Evolutionary conservation across 2,888 invertebrate species (phyloP).

Genomic region (Diarsia mendica): DNA sequence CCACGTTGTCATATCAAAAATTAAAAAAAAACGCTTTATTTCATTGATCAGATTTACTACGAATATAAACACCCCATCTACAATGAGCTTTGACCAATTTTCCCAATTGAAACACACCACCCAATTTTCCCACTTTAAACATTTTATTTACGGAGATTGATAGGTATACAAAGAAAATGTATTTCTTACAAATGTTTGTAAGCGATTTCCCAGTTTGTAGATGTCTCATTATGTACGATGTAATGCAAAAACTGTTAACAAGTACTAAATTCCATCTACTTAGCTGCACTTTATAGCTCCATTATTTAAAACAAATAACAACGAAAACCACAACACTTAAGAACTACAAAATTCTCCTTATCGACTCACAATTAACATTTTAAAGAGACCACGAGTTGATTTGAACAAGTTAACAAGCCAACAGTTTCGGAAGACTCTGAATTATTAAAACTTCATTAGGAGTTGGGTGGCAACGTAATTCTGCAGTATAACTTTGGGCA

Average conservation of each 20-base stretch:
- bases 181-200: not conserved
- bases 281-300: too few species aligned
- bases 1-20: too few species aligned
- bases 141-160: not conserved
- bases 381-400: slow-evolving; percentile 63
- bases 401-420: slow-evolving; percentile 61
- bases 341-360: slow-evolving; percentile 47
- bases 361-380: slow-evolving; percentile 71
- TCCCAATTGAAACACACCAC: not conserved
- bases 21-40: too few species aligned
- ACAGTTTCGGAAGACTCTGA: slow-evolving; percentile 67
- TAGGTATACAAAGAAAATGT: not conserved
- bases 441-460: slow-evolving; percentile 71
- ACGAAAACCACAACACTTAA: slow-evolving; percentile 5
- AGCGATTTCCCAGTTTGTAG: not conserved
- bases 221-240: not conserved
- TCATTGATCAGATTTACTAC: not conserved
- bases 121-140: too few species aligned
- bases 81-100: not conserved
- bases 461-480: slow-evolving; percentile 57
- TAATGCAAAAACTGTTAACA: not conserved
- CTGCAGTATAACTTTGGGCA: slow-evolving; percentile 56
- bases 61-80: not conserved
- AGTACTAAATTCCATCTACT: not conserved
- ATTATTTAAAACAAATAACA: slow-evolving; percentile 21